Evolutionary conservation across 2,888 invertebrate species (phyloP), one percentile per base, ranked within the genome.

Genomic region (Eulithis testata): DNA sequence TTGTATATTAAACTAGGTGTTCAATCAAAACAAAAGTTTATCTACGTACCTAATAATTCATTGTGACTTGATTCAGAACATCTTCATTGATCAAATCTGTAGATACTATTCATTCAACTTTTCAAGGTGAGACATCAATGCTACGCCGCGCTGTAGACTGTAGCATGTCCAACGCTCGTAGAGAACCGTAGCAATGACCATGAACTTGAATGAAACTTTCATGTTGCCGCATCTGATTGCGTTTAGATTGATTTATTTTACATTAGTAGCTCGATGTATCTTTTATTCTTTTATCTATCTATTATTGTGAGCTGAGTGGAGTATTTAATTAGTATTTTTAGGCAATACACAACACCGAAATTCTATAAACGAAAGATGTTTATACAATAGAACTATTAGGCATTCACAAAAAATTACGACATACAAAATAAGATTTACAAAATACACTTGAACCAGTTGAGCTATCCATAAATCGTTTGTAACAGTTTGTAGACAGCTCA

Each of bases 151-250:
- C 11, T 53, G 49, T 47, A 47, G 47, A 21, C 47, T 9, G 47
- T 49, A 49, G 49, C 49, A 11, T 21, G 40, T 40, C 9, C 40
- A 40, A 9, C 9, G 9, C 49, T 57, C 57, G 49, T 57, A 57
- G 57, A 44, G 5, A 11, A 11, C 49, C 14, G 55, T 56, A 45
- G 55, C 55, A 40, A 40, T 40, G 47, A 27, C 57, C 47, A 3
- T 49, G 57, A 57, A 54, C 54, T 54, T 54, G 37, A 11, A 11
- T 43, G 21, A 43, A 43, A 37, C 31, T 11, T 36, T 31, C 11
- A 36, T 12, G 21, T 1, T 49, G 11, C 21, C 11, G 11, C 21
- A 49, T 49, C 49, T 47, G 6, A n/a, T 4, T 27, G 49, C 21
- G 11, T 49, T 51, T 49, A 9, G 21, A 11, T 21, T 9, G 14